A percentile compares a stretch with the other conserved stretches of the same genome.
These are phyloP conservation scores for Plodia interpunctella DNA, from an alignment of 1,140 invertebrate species.

Conservation along the genomic window DNA sequence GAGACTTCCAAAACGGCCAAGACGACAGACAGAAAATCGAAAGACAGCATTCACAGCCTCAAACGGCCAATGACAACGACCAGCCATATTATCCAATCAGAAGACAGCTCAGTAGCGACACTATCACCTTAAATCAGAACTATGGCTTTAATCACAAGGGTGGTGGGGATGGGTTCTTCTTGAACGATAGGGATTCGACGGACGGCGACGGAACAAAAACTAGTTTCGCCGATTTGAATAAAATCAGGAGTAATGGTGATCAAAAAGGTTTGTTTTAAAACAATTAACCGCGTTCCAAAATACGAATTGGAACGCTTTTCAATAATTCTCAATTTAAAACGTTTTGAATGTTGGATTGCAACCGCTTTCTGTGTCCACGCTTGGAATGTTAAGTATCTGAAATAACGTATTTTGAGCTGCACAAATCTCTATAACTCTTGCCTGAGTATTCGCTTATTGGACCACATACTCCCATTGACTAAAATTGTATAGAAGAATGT, in stretches of 20 bases:
- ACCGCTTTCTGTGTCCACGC: slow-evolving; percentile 26
- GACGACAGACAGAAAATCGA: slow-evolving; percentile 41
- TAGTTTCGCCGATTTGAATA: slow-evolving; percentile 84
- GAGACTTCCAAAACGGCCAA: slow-evolving; percentile 67
- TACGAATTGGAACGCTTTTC: neutral
- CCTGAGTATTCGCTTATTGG: slow-evolving; percentile 23
- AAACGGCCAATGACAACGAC: slow-evolving; percentile 68
- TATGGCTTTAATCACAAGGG: slow-evolving; percentile 76
- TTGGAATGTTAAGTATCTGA: slow-evolving; percentile 14
- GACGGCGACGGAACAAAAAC: slow-evolving; percentile 79
- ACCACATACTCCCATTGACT: slow-evolving; percentile 59
- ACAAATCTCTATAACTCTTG: slow-evolving; percentile 4
- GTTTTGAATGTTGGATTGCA: slow-evolving; percentile 9
- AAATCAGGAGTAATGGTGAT: slow-evolving; percentile 77
- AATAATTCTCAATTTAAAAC: neutral
- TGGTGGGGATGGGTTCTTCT: slow-evolving; percentile 62
- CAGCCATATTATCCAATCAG: slow-evolving; percentile 51
- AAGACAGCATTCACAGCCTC: slow-evolving; percentile 53
- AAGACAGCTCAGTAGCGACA: slow-evolving; percentile 77
- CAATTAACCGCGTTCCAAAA: neutral
- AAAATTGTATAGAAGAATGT: slow-evolving; percentile 8
- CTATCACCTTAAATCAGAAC: slow-evolving; percentile 75
- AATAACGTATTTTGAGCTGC: neutral
- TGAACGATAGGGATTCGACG: slow-evolving; percentile 72
- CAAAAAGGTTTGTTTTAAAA: slow-evolving; percentile 55